Evolutionary conservation across 30 jellyfish, hydroid and myxozoan genomes (phyloP).

Genomic region (Turritopsis rubra): DNA sequence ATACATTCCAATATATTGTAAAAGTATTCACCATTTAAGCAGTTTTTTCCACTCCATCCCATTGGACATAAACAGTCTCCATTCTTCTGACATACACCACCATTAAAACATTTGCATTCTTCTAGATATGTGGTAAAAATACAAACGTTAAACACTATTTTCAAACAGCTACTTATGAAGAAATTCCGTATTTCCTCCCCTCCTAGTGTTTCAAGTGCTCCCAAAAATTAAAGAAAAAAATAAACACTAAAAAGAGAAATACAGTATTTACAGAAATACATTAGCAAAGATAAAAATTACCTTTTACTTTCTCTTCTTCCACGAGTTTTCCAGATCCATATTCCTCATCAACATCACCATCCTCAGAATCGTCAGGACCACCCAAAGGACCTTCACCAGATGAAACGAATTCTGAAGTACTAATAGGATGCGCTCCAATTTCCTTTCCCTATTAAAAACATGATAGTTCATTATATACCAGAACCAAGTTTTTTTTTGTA

Average conservation of each 20-base stretch:
- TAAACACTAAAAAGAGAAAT: no score
- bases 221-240: no score
- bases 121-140: constrained; percentile 3
- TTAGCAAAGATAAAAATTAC: not conserved
- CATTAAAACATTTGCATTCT: constrained; percentile 51
- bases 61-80: constrained; percentile 47
- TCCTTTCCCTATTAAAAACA: not conserved
- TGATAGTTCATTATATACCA: not conserved
- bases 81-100: constrained; percentile 48
- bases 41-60: constrained; percentile 61
- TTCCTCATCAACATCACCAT: constrained; percentile 36
- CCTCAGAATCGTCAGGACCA: constrained; percentile 46
- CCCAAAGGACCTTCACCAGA: constrained; percentile 17
- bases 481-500: not conserved
- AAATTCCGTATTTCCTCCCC: not conserved
- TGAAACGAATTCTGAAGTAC: not conserved
- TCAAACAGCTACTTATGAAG: not conserved
- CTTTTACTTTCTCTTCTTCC: not conserved
- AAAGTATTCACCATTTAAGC: constrained; percentile 42
- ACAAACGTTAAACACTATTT: not conserved
- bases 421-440: not conserved
- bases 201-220: not conserved
- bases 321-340: constrained; percentile 54
- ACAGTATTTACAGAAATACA: no score
- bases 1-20: not conserved